phyloP scores from a whole-genome alignment of 2,888 invertebrate species.

The Beris morrisii region DNA sequence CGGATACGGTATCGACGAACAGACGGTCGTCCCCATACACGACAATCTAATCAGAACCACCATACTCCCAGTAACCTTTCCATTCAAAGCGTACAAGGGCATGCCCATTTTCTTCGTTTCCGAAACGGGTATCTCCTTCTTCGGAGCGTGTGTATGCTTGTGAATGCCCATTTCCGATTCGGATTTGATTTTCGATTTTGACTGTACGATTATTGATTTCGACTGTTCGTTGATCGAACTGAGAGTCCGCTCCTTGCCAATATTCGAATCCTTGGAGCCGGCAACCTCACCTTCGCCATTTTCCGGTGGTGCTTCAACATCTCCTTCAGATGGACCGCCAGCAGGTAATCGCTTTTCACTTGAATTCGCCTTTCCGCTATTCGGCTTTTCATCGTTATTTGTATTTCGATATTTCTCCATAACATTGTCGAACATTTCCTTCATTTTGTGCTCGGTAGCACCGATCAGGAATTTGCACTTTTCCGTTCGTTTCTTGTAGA shows the following conservation, averaged over 20 bases:
- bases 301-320: neutral
- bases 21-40: constrained; percentile 51
- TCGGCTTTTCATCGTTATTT: constrained; percentile 46
- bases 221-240: constrained; percentile 13
- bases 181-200: too few relatives aligned
- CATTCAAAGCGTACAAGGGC: constrained; percentile 49
- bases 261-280: neutral
- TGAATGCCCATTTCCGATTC: neutral
- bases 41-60: constrained; percentile 51
- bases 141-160: neutral
- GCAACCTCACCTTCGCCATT: neutral
- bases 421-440: constrained; percentile 51
- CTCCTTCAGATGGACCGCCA: neutral
- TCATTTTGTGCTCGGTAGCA: constrained; percentile 48
- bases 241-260: neutral
- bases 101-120: constrained; percentile 50
- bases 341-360: neutral
- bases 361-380: constrained; percentile 32
- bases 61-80: constrained; percentile 51
- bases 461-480: constrained; percentile 54
- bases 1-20: constrained; percentile 33
- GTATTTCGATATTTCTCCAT: constrained; percentile 47
- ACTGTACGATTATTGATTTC: constrained; percentile 31
- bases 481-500: constrained; percentile 52
- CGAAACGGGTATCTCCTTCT: constrained; percentile 41